Base-by-base conservation (phyloP, 1,140 invertebrate genomes). In the Heliconius nattereri region DNA sequence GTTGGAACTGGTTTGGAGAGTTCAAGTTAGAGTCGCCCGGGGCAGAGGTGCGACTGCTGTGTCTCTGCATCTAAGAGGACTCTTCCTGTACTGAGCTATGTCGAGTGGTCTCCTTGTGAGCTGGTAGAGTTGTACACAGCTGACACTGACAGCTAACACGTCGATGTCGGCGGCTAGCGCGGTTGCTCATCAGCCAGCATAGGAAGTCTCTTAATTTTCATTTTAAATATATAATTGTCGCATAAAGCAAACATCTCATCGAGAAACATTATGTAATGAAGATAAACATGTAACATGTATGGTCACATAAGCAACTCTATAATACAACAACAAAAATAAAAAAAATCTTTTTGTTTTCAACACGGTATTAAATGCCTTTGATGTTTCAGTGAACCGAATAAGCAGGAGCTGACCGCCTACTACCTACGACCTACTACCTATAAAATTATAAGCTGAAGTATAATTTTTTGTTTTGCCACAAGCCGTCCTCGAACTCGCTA, bases 331-430 rank as follows among this genome's bases (percentile, higher is more conserved):
- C 11, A 60, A 60, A 13, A 57, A 57, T 19, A 20, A 19, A 3
- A 26, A 23, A 16, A 2, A 29, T 35, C 49, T 74, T 32, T 74
- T 54, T 75, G 73, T 20, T 29, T 29, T 29, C 7, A 66, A 66
- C 60, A 26, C 26, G 23, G 26, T 66, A 29, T 66, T 66, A 66
- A 29, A 66, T 19, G 60, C 60, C 60, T 66, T 66, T 66, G 29
- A 29, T 29, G 60, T 66, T 66, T 66, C 23, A 66, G 60, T 66
- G 60, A 66, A 66, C 60, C 60, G 23, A 66, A 29, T 29, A 66
- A 66, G 13, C 23, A 66, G 60, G n/a, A 66, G n/a, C 23, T 60
- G 57, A 7, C 32, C 32, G 32, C 32, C 32, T 35, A 35, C 32
- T 35, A 32, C 6, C 32, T 32, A 32, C 32, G 6, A 35, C 32